Evolutionary conservation across 2,113 vertebrate species (phyloP).

Genomic region (Poeciliopsis occidentalis): DNA sequence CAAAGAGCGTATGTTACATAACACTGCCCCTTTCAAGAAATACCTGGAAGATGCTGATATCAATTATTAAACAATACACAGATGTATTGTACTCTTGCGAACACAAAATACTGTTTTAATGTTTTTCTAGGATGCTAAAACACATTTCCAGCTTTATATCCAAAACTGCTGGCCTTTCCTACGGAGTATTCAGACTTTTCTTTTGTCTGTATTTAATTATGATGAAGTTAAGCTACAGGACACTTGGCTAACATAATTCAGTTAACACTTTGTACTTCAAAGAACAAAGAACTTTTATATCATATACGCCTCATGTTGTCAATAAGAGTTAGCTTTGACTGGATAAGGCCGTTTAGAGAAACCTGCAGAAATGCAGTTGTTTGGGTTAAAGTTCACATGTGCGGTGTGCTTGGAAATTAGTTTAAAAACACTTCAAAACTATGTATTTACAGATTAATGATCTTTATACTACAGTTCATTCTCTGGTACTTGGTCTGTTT

Average conservation of each 20-base stretch:
- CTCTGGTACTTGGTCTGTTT: slow-evolving; percentile 1
- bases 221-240: not conserved
- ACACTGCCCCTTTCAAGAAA: slow-evolving; percentile 35
- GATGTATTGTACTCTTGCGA: too few relatives aligned
- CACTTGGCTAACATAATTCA: not conserved
- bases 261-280: too few relatives aligned
- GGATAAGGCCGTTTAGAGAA: not conserved
- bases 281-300: not conserved
- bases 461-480: not conserved
- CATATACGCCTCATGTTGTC: not conserved
- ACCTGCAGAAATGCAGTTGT: not conserved
- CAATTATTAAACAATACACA: too few relatives aligned
- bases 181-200: not conserved
- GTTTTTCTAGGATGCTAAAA: too few relatives aligned
- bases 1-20: too few relatives aligned
- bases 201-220: too few relatives aligned
- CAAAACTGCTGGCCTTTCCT: not conserved
- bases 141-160: too few relatives aligned
- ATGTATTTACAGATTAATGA: not conserved
- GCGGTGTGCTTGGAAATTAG: too few relatives aligned
- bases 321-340: not conserved
- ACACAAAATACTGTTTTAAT: too few relatives aligned
- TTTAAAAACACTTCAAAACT: too few relatives aligned
- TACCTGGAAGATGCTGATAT: slow-evolving; percentile 21
- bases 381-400: not conserved